A percentile compares a stretch with the other conserved stretches of the same genome.
These are phyloP conservation scores for Rhinatrema bivittatum DNA, from an alignment of 2,797 vertebrate genomes.

Conservation along the genomic window DNA sequence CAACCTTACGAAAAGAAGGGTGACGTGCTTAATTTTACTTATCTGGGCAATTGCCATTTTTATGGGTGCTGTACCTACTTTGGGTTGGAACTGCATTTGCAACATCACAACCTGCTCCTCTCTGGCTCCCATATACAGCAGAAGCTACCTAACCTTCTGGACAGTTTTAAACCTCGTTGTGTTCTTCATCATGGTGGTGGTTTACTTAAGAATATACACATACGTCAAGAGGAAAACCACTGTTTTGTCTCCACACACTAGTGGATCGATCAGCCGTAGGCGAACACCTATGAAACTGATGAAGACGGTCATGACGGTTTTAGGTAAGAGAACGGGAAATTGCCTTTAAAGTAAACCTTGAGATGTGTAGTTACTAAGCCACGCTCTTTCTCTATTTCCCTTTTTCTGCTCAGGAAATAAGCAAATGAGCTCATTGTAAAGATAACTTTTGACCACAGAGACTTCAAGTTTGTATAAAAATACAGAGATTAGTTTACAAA, in stretches of 20 bases:
- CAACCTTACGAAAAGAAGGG: slow-evolving; percentile 87
- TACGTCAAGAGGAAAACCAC: slow-evolving; percentile 88
- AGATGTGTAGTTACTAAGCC: too few species aligned
- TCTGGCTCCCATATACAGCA: slow-evolving; percentile 87
- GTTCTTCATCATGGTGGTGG: slow-evolving; percentile 85
- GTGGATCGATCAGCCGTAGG: slow-evolving; percentile 81
- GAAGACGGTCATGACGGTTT: slow-evolving; percentile 93
- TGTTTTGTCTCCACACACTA: slow-evolving; percentile 70
- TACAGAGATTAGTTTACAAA: too few species aligned
- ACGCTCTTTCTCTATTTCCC: too few species aligned
- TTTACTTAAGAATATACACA: slow-evolving; percentile 87
- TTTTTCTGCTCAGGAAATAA: too few species aligned
- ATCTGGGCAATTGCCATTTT: slow-evolving; percentile 88
- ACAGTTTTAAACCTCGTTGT: slow-evolving; percentile 79
- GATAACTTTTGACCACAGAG: too few species aligned
- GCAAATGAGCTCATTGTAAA: too few species aligned
- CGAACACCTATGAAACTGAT: slow-evolving; percentile 89
- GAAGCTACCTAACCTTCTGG: slow-evolving; percentile 94
- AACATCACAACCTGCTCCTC: slow-evolving; percentile 74
- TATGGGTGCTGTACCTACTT: slow-evolving; percentile 85
- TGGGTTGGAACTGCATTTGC: slow-evolving; percentile 97
- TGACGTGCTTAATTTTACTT: slow-evolving; percentile 79
- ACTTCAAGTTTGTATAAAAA: too few species aligned
- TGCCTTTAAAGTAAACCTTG: neutral
- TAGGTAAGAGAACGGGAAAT: slow-evolving; percentile 68